Base-by-base conservation (phyloP, 2,888 invertebrate genomes). In the Drosophila stalkeri region DNA sequence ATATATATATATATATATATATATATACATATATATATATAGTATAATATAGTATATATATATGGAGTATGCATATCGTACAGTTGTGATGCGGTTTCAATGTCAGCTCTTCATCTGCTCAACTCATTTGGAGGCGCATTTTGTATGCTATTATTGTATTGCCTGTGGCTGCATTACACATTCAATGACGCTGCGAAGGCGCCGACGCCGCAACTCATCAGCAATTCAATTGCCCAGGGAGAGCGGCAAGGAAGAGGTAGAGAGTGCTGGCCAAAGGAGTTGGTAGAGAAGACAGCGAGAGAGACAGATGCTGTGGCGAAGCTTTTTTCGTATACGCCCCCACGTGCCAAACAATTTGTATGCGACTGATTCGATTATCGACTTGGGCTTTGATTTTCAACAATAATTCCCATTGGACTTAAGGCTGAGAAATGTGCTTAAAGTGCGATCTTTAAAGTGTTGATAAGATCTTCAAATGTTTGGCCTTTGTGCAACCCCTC, bases 221-320 rank as follows among this genome's bases (percentile, higher is more conserved):
- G 78, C 81, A 82, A 90, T 85, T 86, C 89, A 87, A 87, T 89
- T 90, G 86, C 75, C 89, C 67, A 43, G 79, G 82, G 76, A 73
- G 23, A 8, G 33, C 18, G 14, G 18, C 18, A 16, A 20, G 33
- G 18, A 33, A n/a, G 18, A n/a, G 49, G 51, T 6, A 35, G 31
- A 1, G 9, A n/a, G 16, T 11, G 14, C 27, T 27, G 1, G 3
- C 3, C 18, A 14, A 16, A 8, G 52, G 37, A 14, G 16, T 23
- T 16, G 23, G 18, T n/a, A 51, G 27, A 20, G 33, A 3, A 33
- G 51, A 35, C 8, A 14, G n/a, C n/a, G 9, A 23, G 31, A 18
- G 31, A 33, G n/a, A 31, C 49, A 33, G 70, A 18, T 20, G 46
- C 57, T 47, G 63, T 14, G 64, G 46, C 44, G 35, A 55, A 27